These are phyloP conservation scores for Steinernema carpocapsae DNA, from an alignment of 2,888 invertebrate species.

Conservation along the genomic window DNA sequence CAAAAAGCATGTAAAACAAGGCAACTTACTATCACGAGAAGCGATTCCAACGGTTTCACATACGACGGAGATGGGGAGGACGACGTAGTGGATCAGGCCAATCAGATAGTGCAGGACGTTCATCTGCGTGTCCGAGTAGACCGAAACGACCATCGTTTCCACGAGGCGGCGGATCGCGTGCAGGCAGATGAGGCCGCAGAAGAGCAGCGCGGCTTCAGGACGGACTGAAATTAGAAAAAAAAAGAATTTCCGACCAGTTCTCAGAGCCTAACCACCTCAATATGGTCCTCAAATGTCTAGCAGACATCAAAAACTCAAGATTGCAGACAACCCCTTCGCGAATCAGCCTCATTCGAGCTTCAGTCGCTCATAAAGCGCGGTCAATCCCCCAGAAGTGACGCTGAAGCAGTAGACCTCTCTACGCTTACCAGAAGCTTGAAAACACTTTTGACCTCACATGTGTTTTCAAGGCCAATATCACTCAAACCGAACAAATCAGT, in stretches of 20 bases:
- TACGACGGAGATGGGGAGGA: conserved; percentile 60
- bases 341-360: too few species aligned
- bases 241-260: neutral
- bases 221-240: conserved; percentile 13
- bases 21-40: conserved; percentile 35
- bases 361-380: too few species aligned
- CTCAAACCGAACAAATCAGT: too few species aligned
- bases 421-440: neutral
- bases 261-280: neutral
- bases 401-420: too few species aligned
- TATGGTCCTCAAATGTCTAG: neutral
- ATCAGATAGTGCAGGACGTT: conserved; percentile 80
- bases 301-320: neutral
- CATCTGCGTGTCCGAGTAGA: conserved; percentile 82
- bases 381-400: too few species aligned
- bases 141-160: conserved; percentile 81
- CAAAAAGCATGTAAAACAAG: neutral
- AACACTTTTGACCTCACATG: too few species aligned
- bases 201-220: conserved; percentile 16
- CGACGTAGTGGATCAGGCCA: conserved; percentile 79
- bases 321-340: too few species aligned
- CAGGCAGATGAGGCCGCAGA: conserved; percentile 73
- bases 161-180: conserved; percentile 81
- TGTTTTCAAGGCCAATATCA: too few species aligned
- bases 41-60: conserved; percentile 68